Evolutionary conservation across 1,140 invertebrate species (phyloP).

Genomic region (Caenorhabditis tropicalis): DNA sequence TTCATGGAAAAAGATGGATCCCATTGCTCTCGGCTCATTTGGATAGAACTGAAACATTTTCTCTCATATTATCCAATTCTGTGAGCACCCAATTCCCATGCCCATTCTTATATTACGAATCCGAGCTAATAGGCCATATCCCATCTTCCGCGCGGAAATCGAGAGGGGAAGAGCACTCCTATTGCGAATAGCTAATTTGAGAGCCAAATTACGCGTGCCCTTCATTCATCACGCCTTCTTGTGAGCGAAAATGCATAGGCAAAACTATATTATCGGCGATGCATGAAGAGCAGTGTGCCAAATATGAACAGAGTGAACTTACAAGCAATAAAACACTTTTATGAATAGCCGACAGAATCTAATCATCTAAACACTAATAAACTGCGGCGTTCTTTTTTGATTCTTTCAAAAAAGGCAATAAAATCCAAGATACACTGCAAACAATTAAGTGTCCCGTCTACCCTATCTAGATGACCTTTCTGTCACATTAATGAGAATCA

Average conservation of each 20-base stretch:
- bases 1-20: constrained; percentile 69
- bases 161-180: neutral
- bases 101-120: constrained; percentile 40
- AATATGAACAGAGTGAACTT: neutral
- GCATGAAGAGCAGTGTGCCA: neutral
- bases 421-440: neutral
- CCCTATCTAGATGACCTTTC: constrained; percentile 12
- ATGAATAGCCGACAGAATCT: neutral
- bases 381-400: neutral
- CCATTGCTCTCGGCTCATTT: constrained; percentile 69
- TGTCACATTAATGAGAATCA: neutral
- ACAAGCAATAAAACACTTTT: neutral
- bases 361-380: neutral
- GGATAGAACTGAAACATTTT: constrained; percentile 66
- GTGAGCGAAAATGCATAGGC: constrained; percentile 26
- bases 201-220: constrained; percentile 39
- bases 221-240: constrained; percentile 27
- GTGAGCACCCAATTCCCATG: neutral
- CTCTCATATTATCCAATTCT: neutral
- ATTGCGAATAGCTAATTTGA: constrained; percentile 36
- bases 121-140: constrained; percentile 1
- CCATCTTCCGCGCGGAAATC: constrained; percentile 23
- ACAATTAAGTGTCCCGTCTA: neutral
- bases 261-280: constrained; percentile 18
- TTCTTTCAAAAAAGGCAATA: constrained; percentile 24